phyloP scores from a whole-genome alignment of 2,888 invertebrate species.

The Polydrusus pterygomalis region DNA sequence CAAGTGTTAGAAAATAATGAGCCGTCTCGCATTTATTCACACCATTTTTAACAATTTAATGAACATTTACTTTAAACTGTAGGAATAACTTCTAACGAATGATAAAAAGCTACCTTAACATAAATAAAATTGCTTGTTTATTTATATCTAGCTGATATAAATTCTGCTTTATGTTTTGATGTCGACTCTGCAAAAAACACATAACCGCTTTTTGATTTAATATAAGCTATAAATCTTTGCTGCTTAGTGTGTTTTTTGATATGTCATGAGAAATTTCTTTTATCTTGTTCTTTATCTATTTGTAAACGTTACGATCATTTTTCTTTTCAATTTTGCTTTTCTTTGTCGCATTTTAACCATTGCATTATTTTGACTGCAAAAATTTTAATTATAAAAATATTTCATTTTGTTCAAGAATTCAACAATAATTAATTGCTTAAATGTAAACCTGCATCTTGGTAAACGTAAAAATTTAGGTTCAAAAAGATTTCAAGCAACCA shows the following conservation, averaged over 20 bases:
- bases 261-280: slow-evolving; percentile 31
- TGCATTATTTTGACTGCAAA: not conserved
- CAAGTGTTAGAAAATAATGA: too few relatives aligned
- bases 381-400: not conserved
- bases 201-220: slow-evolving; percentile 49
- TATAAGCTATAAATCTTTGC: slow-evolving; percentile 39
- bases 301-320: slow-evolving; percentile 5
- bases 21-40: too few relatives aligned
- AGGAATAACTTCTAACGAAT: slow-evolving; percentile 2
- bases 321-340: slow-evolving; percentile 10
- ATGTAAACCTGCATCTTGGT: too few relatives aligned
- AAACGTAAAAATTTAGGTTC: too few relatives aligned
- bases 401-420: not conserved
- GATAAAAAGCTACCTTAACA: slow-evolving; percentile 29
- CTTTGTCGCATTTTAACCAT: not conserved
- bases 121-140: slow-evolving; percentile 54
- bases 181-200: slow-evolving; percentile 50
- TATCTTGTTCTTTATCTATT: slow-evolving; percentile 26
- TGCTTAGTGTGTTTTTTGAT: slow-evolving; percentile 37
- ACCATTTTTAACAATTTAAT: too few relatives aligned
- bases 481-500: too few relatives aligned
- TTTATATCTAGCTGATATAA: slow-evolving; percentile 49
- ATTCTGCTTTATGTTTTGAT: slow-evolving; percentile 49
- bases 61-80: too few relatives aligned
- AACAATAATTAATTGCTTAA: too few relatives aligned